Conservation (phyloP, 2,797 vertebrate species). For the Salarias fasciatus region DNA sequence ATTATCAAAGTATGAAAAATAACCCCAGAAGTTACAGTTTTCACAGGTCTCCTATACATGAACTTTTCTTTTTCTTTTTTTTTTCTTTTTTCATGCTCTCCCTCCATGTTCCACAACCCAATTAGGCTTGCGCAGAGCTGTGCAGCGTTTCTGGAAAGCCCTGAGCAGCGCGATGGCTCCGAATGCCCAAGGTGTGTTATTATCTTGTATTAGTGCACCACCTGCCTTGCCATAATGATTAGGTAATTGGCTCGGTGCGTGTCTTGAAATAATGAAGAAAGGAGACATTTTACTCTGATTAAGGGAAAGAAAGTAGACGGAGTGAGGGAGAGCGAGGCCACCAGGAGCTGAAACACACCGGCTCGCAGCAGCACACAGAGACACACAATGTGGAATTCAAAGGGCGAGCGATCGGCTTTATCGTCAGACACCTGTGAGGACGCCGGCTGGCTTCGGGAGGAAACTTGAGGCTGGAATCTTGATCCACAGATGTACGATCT, state of each 20-base stretch:
- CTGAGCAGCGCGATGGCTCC: conserved; percentile 66
- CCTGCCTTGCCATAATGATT: conserved; percentile 85
- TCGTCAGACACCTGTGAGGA: too few relatives aligned
- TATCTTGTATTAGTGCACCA: conserved; percentile 84
- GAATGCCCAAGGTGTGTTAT: conserved; percentile 84
- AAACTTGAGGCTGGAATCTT: too few relatives aligned
- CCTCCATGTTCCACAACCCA: conserved; percentile 64
- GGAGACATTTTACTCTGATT: conserved; percentile 74
- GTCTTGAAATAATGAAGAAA: conserved; percentile 82
- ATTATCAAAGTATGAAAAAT: conserved; percentile 24
- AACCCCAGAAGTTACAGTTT: conserved; percentile 38
- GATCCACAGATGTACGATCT: too few relatives aligned
- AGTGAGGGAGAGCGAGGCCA: conserved; percentile 44
- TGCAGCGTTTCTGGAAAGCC: conserved; percentile 64
- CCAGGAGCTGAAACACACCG: conserved; percentile 16
- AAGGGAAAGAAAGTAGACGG: conserved; percentile 58
- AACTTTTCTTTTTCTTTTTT: conserved; percentile 15
- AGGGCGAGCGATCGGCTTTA: neutral
- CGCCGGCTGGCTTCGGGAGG: too few relatives aligned
- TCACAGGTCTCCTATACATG: conserved; percentile 6
- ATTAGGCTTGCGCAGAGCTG: conserved; percentile 68
- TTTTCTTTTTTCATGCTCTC: conserved; percentile 9
- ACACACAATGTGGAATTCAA: neutral
- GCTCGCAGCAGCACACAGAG: neutral
- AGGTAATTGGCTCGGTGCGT: conserved; percentile 82